Evolutionary conservation across 1,140 invertebrate genomes (phyloP).

Genomic region (Zaprionus tsacasi): DNA sequence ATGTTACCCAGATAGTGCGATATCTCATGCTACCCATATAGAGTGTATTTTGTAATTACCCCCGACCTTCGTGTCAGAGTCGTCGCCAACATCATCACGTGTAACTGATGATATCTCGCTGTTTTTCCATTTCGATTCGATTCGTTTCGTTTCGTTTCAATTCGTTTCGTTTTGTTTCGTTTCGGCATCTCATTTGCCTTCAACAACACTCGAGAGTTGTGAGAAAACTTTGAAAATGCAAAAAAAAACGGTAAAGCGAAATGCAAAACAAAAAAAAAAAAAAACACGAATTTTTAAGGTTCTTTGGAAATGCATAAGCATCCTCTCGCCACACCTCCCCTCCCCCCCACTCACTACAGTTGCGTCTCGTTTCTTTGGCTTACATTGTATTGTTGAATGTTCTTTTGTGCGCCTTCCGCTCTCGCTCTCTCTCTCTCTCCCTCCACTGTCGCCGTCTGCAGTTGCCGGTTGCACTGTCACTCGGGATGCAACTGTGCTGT

Average conservation of each 20-base stretch:
- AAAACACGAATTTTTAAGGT: too few relatives aligned
- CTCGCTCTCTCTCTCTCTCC: neutral
- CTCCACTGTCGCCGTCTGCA: too few relatives aligned
- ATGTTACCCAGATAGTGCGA: constrained; percentile 16
- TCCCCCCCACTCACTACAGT: neutral
- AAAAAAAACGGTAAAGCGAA: too few relatives aligned
- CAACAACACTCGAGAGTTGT: neutral
- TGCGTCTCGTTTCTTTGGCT: constrained; percentile 36
- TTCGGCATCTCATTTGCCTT: constrained; percentile 30
- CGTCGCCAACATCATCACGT: too few relatives aligned
- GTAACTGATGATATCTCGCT: constrained; percentile 31
- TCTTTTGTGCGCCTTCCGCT: constrained; percentile 20
- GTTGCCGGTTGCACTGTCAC: constrained; percentile 24
- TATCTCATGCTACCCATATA: neutral
- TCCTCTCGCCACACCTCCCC: neutral
- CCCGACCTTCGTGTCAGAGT: constrained; percentile 42
- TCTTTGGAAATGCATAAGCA: constrained; percentile 3
- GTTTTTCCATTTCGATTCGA: neutral
- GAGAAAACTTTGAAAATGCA: neutral
- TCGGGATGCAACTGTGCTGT: constrained; percentile 16
- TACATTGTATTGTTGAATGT: constrained; percentile 29
- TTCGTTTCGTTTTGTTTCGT: constrained; percentile 8
- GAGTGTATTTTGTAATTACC: constrained; percentile 8
- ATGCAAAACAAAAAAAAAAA: neutral
- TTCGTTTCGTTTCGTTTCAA: neutral